A percentile compares a stretch with the other conserved stretches of the same genome.
Evolutionary conservation across 2,797 vertebrate genomes (phyloP).

Genomic region (Acanthurus leucopareius): DNA sequence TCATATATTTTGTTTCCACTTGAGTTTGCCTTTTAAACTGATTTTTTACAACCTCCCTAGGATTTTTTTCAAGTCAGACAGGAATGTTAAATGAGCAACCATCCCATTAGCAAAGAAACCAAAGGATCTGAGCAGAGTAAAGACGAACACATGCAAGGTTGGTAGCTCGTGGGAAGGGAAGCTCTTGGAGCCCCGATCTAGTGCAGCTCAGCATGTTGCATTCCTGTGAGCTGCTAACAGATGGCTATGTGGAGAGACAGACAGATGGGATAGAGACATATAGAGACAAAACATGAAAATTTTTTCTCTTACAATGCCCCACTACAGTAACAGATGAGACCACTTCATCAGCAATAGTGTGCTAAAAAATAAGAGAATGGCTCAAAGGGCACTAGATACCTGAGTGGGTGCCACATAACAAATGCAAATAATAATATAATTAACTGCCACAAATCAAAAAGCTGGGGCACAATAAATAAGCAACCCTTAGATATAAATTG

Average conservation of each 20-base stretch:
- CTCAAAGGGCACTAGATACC: constrained; percentile 14
- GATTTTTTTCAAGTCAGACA: neutral
- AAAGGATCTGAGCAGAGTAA: constrained; percentile 18
- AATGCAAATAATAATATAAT: neutral
- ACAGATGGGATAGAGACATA: constrained; percentile 75
- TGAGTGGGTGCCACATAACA: neutral
- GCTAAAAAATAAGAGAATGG: neutral
- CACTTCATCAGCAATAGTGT: constrained; percentile 20
- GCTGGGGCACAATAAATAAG: neutral
- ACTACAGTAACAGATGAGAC: constrained; percentile 13
- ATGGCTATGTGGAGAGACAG: constrained; percentile 74
- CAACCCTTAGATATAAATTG: neutral
- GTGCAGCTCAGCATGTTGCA: constrained; percentile 74
- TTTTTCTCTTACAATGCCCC: constrained; percentile 25
- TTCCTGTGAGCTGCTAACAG: constrained; percentile 77
- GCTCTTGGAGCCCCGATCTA: constrained; percentile 64
- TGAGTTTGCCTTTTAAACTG: neutral
- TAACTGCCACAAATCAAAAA: neutral
- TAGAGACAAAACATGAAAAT: constrained; percentile 52
- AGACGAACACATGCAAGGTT: constrained; percentile 45
- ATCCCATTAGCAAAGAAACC: constrained; percentile 2
- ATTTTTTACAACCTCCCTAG: neutral
- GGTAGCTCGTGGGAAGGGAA: constrained; percentile 61
- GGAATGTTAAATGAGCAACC: constrained; percentile 3
- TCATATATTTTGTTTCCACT: neutral